Evolutionary conservation across 2,888 invertebrate genomes (phyloP).

Genomic region (Carabus problematicus): DNA sequence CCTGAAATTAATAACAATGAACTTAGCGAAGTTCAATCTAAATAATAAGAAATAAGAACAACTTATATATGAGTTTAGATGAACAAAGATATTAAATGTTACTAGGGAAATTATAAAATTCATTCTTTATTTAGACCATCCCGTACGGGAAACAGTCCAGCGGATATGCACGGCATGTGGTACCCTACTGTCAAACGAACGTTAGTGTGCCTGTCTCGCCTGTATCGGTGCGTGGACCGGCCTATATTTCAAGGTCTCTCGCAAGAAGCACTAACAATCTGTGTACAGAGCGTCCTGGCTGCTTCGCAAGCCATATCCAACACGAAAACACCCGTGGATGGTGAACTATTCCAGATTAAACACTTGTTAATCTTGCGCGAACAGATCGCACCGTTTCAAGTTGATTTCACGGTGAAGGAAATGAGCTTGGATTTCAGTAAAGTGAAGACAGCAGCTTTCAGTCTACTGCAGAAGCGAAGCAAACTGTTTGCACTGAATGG

Average conservation of each 20-base stretch:
- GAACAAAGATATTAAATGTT: too few relatives aligned
- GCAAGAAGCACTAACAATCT: slow-evolving; percentile 92
- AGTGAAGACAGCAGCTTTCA: slow-evolving; percentile 85
- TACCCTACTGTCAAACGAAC: slow-evolving; percentile 97
- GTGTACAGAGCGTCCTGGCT: slow-evolving; percentile 86
- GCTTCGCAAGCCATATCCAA: slow-evolving; percentile 82
- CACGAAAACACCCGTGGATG: slow-evolving; percentile 85
- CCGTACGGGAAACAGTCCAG: slow-evolving; percentile 52
- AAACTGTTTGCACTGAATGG: slow-evolving; percentile 81
- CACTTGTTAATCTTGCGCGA: slow-evolving; percentile 95
- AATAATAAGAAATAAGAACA: too few relatives aligned
- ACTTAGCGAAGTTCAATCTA: too few relatives aligned
- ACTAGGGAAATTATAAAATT: too few relatives aligned
- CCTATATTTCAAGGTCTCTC: slow-evolving; percentile 96
- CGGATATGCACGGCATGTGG: slow-evolving; percentile 99
- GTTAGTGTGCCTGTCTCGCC: slow-evolving; percentile 90
- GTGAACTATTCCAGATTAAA: slow-evolving; percentile 96
- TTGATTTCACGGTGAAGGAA: slow-evolving; percentile 92
- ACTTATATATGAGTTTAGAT: too few relatives aligned
- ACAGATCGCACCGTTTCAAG: slow-evolving; percentile 96
- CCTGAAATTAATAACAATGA: too few relatives aligned
- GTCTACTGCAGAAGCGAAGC: slow-evolving; percentile 76
- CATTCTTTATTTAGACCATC: slow-evolving; percentile 46
- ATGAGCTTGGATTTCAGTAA: slow-evolving; percentile 93
- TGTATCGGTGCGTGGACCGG: slow-evolving; percentile 91